Evolutionary conservation across 2,888 invertebrate genomes (phyloP).

Genomic region (Philhelius pedissequus): DNA sequence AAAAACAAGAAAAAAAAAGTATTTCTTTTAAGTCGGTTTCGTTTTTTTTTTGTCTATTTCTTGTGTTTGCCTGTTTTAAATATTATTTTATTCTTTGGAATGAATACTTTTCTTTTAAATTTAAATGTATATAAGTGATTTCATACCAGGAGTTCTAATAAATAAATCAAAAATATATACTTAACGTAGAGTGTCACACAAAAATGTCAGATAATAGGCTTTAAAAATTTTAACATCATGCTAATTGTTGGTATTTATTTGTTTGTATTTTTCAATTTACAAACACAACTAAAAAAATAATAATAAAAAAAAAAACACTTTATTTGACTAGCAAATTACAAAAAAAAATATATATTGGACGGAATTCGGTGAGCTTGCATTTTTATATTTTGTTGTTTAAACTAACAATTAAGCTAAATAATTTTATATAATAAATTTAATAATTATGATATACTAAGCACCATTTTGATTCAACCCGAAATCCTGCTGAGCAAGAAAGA

Average conservation of each 20-base stretch:
- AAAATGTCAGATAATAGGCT: neutral
- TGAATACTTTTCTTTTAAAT: constrained; percentile 72
- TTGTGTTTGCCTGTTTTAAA: constrained; percentile 69
- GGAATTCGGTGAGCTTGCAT: constrained; percentile 70
- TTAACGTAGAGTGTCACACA: constrained; percentile 16
- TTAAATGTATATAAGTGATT: constrained; percentile 74
- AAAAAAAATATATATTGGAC: constrained; percentile 60
- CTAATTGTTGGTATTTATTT: neutral
- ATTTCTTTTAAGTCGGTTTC: constrained; percentile 64
- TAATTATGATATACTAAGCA: constrained; percentile 62
- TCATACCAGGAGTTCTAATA: constrained; percentile 66
- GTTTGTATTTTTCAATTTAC: constrained; percentile 8
- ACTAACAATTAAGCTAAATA: constrained; percentile 53
- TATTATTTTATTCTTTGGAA: constrained; percentile 75
- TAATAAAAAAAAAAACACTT: constrained; percentile 26
- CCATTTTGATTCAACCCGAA: constrained; percentile 68
- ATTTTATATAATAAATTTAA: constrained; percentile 23
- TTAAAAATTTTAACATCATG: constrained; percentile 20
- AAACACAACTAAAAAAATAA: neutral
- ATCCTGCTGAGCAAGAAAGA: constrained; percentile 67
- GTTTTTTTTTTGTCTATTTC: constrained; percentile 71
- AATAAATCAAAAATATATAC: constrained; percentile 4
- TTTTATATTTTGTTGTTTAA: constrained; percentile 15
- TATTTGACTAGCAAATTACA: constrained; percentile 67
- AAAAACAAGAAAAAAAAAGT: constrained; percentile 34